Evolutionary conservation across 2,797 vertebrate genomes (phyloP).

Genomic region (Pterois miles): DNA sequence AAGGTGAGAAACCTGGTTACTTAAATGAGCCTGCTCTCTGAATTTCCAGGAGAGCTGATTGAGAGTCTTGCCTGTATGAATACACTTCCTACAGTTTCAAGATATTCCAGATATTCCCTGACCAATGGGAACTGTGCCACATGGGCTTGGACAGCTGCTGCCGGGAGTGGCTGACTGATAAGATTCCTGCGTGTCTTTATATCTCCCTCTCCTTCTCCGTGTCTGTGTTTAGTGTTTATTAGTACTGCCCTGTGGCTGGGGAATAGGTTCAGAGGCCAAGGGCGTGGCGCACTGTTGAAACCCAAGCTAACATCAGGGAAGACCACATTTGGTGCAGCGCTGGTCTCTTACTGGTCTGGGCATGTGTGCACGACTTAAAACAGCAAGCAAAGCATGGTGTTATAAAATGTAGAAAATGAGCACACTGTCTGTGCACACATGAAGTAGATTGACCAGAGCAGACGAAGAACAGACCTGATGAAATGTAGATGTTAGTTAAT

Average conservation of each 20-base stretch:
- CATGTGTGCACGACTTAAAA: background rate
- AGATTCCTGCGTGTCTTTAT: constrained; percentile 38
- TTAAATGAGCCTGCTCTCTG: background rate
- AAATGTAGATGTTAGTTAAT: background rate
- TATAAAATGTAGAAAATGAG: background rate
- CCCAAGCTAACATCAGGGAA: constrained; percentile 9
- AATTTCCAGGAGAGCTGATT: background rate
- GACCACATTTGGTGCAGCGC: background rate
- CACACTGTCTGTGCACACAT: background rate
- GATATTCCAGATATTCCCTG: constrained; percentile 20
- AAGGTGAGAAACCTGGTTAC: background rate
- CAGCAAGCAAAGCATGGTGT: background rate
- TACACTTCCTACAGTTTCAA: background rate
- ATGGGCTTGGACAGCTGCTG: constrained; percentile 27
- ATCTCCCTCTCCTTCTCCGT: background rate
- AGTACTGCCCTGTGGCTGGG: constrained; percentile 31
- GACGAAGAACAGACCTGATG: background rate
- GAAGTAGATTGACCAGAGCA: background rate
- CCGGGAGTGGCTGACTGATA: constrained; percentile 51
- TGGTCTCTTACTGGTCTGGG: background rate
- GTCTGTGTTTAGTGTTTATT: constrained; percentile 23
- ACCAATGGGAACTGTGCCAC: background rate
- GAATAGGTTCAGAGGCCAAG: constrained; percentile 33
- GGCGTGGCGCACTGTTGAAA: constrained; percentile 23
- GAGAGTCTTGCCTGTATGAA: background rate